Conservation (phyloP, 1,140 invertebrate species). For the Ectropis grisescens region DNA sequence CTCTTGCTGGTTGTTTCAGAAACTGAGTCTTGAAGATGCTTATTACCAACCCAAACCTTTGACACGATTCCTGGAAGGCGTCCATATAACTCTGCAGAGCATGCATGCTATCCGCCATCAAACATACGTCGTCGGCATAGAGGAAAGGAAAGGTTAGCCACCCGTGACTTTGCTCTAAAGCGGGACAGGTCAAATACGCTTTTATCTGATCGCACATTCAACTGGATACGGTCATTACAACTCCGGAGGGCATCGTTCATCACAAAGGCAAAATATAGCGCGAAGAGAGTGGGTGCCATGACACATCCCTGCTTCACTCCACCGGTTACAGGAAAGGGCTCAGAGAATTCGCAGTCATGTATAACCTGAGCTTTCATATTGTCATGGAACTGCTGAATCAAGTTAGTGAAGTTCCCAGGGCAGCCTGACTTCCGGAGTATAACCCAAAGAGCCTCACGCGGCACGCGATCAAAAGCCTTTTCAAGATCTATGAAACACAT, state of each 20-base stretch:
- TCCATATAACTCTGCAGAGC: constrained; percentile 7
- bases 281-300: constrained; percentile 15
- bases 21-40: constrained; percentile 12
- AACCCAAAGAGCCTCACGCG: constrained; percentile 7
- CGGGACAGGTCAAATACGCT: constrained; percentile 7
- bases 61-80: constrained; percentile 7
- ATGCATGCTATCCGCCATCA: constrained; percentile 9
- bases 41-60: constrained; percentile 14
- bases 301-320: constrained; percentile 15
- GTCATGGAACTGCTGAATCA: constrained; percentile 10
- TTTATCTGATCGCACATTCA: constrained; percentile 4
- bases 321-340: constrained; percentile 11
- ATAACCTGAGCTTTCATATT: constrained; percentile 10
- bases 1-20: constrained; percentile 12
- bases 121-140: constrained; percentile 15
- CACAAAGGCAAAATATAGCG: constrained; percentile 15
- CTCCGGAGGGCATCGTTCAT: constrained; percentile 6
- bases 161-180: constrained; percentile 6
- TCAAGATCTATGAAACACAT: constrained; percentile 23
- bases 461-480: constrained; percentile 18
- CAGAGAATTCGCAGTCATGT: constrained; percentile 10
- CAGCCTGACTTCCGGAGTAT: constrained; percentile 7
- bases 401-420: constrained; percentile 6
- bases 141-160: constrained; percentile 1
- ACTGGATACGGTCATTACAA: constrained; percentile 3